These are phyloP conservation scores for Polylopha cassiicola DNA, from an alignment of 2,888 invertebrate genomes.

Conservation along the genomic window DNA sequence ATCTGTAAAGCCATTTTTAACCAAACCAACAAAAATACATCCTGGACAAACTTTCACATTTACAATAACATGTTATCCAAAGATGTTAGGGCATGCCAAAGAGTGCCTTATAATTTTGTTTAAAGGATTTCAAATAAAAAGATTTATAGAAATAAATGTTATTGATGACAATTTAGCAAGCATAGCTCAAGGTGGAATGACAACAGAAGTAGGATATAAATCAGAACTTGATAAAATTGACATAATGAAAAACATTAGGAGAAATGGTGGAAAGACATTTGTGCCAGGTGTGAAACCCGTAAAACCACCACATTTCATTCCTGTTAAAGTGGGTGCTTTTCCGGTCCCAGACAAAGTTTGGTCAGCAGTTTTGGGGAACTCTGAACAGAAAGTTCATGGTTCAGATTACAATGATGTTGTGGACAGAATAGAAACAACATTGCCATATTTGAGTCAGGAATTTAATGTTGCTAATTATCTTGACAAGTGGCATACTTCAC, in stretches of 20 bases:
- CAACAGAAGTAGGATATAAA: slow-evolving; percentile 23
- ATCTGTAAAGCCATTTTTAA: slow-evolving; percentile 54
- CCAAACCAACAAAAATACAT: slow-evolving; percentile 47
- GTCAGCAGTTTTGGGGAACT: slow-evolving; percentile 56
- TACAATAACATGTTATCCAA: slow-evolving; percentile 72
- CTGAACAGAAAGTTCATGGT: slow-evolving; percentile 46
- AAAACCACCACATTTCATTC: slow-evolving; percentile 78
- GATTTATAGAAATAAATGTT: slow-evolving; percentile 75
- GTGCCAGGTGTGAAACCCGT: slow-evolving; percentile 74
- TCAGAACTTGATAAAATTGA: slow-evolving; percentile 33
- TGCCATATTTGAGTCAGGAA: slow-evolving; percentile 72
- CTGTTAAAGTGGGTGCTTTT: slow-evolving; percentile 65
- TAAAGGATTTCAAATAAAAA: slow-evolving; percentile 77
- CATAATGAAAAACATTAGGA: slow-evolving; percentile 43
- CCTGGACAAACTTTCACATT: slow-evolving; percentile 60
- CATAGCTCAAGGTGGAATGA: slow-evolving; percentile 13
- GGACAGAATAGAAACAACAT: slow-evolving; percentile 53
- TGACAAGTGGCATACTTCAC: slow-evolving; percentile 82
- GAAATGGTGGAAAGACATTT: slow-evolving; percentile 32
- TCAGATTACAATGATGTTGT: slow-evolving; percentile 52
- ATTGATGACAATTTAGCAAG: slow-evolving; percentile 33
- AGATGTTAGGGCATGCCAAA: slow-evolving; percentile 77
- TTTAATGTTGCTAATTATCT: slow-evolving; percentile 79
- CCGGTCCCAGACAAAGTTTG: slow-evolving; percentile 71
- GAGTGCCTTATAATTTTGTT: slow-evolving; percentile 80